Evolutionary conservation across 2,888 invertebrate genomes (phyloP), one percentile per base, ranked within the genome.

Genomic region (Metacarcinus magister): DNA sequence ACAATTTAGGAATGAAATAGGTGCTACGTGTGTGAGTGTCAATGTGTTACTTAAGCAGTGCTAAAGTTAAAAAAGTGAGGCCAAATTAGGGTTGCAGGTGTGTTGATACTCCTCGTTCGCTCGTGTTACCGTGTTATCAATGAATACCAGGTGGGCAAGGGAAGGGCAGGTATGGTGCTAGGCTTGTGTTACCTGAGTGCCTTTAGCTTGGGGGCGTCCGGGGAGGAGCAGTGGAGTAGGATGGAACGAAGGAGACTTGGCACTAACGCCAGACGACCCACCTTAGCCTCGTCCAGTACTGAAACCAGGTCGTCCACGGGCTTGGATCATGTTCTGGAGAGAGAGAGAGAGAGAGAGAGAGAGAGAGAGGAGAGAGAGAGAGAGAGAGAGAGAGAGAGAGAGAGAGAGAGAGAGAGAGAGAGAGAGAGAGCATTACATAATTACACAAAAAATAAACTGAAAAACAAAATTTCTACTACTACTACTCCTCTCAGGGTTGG

Each of bases 161-260:
- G 92, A 32, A 32, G 54, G 92, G 43, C 4, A 46, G 44, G 32
- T 48, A 32, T 87, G 89, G 87, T 75, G 23, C 19, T 32, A 48
- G 54, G 16, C n/a, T 19, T n/a, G n/a, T 48, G 10, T 43, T 82
- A 94, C 96, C 93, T 95, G 89, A 96, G 96, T 28, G 39, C 5
- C 23, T 54, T 1, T 19, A 96, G 93, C 46, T 60, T 94, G 19
- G 96, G 94, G 46, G 91, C 44, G n/a, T 43, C 16, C 0, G 43
- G n/a, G 19, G 82, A 43, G 54, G 96, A 93, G 82, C 96, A 94
- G 92, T 97, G 96, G 5, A 96, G 95, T 23, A 99, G 98, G 97
- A 99, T 98, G 0, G 99, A 98, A 10, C 98, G 98, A 1, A 99
- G 98, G 0, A 99, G 98, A 0, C 99, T 99, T 1, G 99, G 99